phyloP scores from a whole-genome alignment of 2,113 vertebrate genomes.

The Amphiprion percula region DNA sequence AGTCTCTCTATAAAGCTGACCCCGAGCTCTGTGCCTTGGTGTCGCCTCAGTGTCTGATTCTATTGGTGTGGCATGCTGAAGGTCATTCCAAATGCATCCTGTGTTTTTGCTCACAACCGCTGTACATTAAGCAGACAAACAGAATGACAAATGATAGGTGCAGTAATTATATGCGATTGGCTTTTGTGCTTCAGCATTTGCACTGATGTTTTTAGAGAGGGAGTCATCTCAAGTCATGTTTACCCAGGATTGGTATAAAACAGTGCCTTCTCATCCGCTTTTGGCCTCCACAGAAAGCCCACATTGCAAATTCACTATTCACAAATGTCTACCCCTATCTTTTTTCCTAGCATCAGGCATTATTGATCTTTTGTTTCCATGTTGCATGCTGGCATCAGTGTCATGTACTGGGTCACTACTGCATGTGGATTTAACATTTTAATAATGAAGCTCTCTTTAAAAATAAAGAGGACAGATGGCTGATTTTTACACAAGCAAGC shows the following conservation, averaged over 20 bases:
- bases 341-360: slow-evolving; percentile 7
- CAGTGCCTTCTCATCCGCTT: not conserved
- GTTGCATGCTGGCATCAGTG: slow-evolving; percentile 42
- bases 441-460: not conserved
- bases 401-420: slow-evolving; percentile 21
- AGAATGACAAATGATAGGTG: not conserved
- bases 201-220: not conserved
- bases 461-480: not conserved
- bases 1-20: slow-evolving; percentile 59
- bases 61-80: slow-evolving; percentile 48
- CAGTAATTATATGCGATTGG: not conserved
- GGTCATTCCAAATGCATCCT: slow-evolving; percentile 33
- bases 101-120: not conserved
- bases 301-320: not conserved
- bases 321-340: not conserved
- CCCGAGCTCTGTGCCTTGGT: slow-evolving; percentile 20
- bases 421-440: slow-evolving; percentile 18
- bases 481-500: not conserved
- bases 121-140: not conserved
- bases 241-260: slow-evolving; percentile 1
- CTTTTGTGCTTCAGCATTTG: not conserved
- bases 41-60: slow-evolving; percentile 41
- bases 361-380: slow-evolving; percentile 58
- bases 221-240: slow-evolving; percentile 10
- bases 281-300: not conserved